These are phyloP conservation scores for Chiridota heheva DNA, from an alignment of 35 echinoderm and acorn worm species.

Conservation along the genomic window DNA sequence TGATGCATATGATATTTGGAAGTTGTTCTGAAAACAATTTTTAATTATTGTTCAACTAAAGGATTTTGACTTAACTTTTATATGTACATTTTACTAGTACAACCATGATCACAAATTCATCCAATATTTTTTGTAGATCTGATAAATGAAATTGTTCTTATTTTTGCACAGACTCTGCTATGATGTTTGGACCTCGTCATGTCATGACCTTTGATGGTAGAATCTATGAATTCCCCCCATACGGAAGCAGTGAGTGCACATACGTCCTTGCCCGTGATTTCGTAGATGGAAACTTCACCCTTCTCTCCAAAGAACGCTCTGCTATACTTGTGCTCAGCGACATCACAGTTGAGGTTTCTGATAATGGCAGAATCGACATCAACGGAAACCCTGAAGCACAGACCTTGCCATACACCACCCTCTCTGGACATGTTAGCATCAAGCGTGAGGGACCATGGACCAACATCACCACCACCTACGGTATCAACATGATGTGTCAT, in stretches of 20 bases:
- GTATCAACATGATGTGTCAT: conserved; percentile 69
- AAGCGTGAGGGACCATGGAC: conserved; percentile 77
- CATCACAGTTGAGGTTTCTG: conserved; percentile 23
- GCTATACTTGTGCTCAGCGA: conserved; percentile 54
- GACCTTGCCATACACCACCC: conserved; percentile 66
- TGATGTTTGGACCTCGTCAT: conserved; percentile 69
- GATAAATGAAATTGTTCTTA: too few species aligned
- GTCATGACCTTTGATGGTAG: conserved; percentile 85
- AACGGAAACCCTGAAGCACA: conserved; percentile 45
- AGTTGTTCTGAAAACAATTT: too few species aligned
- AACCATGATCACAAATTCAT: too few species aligned
- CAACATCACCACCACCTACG: conserved; percentile 74
- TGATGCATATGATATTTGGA: too few species aligned
- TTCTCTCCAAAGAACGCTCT: conserved; percentile 51
- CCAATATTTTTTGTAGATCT: too few species aligned
- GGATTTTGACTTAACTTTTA: too few species aligned
- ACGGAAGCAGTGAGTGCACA: conserved; percentile 42
- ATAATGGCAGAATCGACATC: conserved; percentile 54
- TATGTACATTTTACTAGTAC: too few species aligned
- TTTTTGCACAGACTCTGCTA: conserved; percentile 57
- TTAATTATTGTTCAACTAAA: too few species aligned
- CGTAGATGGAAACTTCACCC: conserved; percentile 90
- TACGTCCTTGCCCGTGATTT: conserved; percentile 92
- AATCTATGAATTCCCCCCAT: conserved; percentile 68
- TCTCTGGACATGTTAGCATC: conserved; percentile 43